Evolutionary conservation across 2,797 vertebrate species (phyloP), one percentile per base, ranked within the genome.

Genomic region (Silurus aristotelis): DNA sequence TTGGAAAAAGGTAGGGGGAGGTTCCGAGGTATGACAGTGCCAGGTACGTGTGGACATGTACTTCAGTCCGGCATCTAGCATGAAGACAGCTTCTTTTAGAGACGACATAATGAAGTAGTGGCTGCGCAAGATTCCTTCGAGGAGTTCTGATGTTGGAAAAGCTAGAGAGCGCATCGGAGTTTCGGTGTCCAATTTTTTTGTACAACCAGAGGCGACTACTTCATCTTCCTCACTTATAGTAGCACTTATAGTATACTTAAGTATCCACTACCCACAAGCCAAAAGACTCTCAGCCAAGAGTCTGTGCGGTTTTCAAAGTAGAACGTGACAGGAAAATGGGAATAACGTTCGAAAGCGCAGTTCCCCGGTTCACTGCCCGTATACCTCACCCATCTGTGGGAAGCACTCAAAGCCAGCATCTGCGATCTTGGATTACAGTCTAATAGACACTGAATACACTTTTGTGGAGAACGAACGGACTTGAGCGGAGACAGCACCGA

Each of bases 31-130:
- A 82, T 82, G 71, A 84, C 67, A 14, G 83, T 73, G 83, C 84
- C 85, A 86, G 88, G 86, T 89, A 80, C 89, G 68, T 55, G 75
- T 70, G 56, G 82, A 86, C 58, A 56, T 63, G 73, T 82, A 75
- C 63, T 80, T 85, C 72, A 68, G 31, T 60, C 63, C 72, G 84
- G 83, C 48, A 48, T 87, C 84, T 83, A 83, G 87, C 52, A 86
- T 31, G 90, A 89, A 89, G 89, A 89, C 88, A 90, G 88, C 83
- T 90, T 86, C 87, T 89, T 88, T 90, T 89, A 84, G 86, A 86
- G 83, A 70, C 68, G 73, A 58, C 25, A 27, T 84, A 84, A 87
- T 89, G 88, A 90, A 79, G 80, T n/a, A 67, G 83, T 84, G 43
- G 60, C 60, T 31, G 46, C 55, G 17, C 80, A 22, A 55, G 78